A percentile compares a stretch with the other conserved stretches of the same genome.
Evolutionary conservation across 1,140 invertebrate species (phyloP).

Genomic region (Polyergus mexicanus): DNA sequence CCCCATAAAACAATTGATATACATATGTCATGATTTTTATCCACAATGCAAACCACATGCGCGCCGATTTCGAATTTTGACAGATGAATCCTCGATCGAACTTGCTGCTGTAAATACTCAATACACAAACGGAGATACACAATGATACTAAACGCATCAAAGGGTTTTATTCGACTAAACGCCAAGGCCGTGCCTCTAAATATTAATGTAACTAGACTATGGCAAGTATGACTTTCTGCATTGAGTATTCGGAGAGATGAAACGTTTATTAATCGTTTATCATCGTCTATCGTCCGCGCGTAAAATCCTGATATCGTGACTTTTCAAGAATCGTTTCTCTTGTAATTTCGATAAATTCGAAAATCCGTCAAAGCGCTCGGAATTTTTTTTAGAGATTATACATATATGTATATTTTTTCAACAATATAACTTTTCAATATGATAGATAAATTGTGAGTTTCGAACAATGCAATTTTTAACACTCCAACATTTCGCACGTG

Average conservation of each 20-base stretch:
- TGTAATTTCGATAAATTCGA: neutral
- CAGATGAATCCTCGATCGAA: constrained; percentile 4
- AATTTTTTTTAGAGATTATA: neutral
- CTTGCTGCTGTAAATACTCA: constrained; percentile 45
- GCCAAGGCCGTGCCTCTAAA: constrained; percentile 49
- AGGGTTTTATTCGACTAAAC: constrained; percentile 52
- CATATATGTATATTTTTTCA: neutral
- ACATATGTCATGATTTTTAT: too few relatives aligned
- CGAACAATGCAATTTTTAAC: neutral
- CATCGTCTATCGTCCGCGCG: neutral
- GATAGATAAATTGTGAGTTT: constrained; percentile 11
- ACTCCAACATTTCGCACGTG: neutral
- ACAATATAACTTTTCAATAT: neutral
- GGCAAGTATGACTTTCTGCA: constrained; percentile 20
- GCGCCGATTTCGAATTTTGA: neutral
- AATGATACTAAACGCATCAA: constrained; percentile 55
- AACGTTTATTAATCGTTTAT: constrained; percentile 1
- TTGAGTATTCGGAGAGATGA: constrained; percentile 25
- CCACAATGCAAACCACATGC: too few relatives aligned
- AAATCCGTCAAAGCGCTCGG: neutral
- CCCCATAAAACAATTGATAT: neutral
- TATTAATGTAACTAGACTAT: constrained; percentile 49
- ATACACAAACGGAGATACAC: constrained; percentile 28
- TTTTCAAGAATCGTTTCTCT: neutral
- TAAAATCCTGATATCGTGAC: neutral